phyloP scores from a whole-genome alignment of 2,797 vertebrate genomes.

The Chlorospingus semifuscus region DNA sequence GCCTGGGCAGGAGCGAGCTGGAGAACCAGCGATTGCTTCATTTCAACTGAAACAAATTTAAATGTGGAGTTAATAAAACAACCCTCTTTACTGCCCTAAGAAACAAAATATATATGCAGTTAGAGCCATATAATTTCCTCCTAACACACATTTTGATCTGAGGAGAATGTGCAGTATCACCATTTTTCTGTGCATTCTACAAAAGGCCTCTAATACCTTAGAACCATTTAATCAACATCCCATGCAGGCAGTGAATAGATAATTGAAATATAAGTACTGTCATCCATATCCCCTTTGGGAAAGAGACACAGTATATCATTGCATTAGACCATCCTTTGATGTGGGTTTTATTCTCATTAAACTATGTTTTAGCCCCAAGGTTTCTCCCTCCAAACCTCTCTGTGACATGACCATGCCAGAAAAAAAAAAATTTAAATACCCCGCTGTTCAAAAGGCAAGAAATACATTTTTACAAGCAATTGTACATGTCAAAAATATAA shows the following conservation, averaged over 20 bases:
- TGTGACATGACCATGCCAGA: background rate
- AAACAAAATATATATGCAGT: slow-evolving; percentile 20
- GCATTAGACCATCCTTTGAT: slow-evolving; percentile 60
- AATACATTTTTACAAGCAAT: slow-evolving; percentile 24
- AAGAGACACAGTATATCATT: slow-evolving; percentile 56
- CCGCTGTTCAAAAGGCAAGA: slow-evolving; percentile 19
- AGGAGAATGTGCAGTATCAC: slow-evolving; percentile 38
- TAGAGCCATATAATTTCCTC: slow-evolving; percentile 27
- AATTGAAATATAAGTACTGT: slow-evolving; percentile 50
- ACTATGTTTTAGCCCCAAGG: slow-evolving; percentile 51
- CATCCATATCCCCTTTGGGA: slow-evolving; percentile 56
- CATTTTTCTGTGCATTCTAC: background rate
- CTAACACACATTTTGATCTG: slow-evolving; percentile 18
- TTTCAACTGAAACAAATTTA: background rate
- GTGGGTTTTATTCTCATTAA: slow-evolving; percentile 61
- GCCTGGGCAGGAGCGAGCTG: background rate
- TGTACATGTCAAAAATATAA: slow-evolving; percentile 47
- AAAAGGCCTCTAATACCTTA: slow-evolving; percentile 27
- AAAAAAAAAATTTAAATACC: background rate
- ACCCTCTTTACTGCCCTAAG: background rate
- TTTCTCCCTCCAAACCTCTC: background rate
- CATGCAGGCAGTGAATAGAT: slow-evolving; percentile 17
- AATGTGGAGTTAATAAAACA: slow-evolving; percentile 7
- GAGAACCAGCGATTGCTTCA: background rate
- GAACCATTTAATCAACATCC: slow-evolving; percentile 46